Conservation (phyloP, 2,113 vertebrate species). For the Jaculus jaculus region DNA sequence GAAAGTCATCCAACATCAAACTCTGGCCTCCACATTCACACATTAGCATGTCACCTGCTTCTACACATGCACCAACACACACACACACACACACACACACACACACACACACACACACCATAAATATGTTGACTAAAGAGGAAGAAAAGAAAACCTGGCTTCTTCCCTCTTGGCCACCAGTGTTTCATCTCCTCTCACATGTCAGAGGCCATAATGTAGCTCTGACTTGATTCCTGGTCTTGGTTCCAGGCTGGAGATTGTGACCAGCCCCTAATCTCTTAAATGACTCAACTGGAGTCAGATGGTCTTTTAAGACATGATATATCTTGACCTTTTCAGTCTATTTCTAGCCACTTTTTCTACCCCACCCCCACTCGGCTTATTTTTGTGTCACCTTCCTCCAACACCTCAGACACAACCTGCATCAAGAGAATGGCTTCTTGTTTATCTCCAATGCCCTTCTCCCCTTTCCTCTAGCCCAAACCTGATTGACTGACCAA, state of each 20-base stretch:
- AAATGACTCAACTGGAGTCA: slow-evolving; percentile 1
- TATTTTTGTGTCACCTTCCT: slow-evolving; percentile 17
- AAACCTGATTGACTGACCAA: slow-evolving; percentile 13
- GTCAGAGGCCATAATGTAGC: accelerated
- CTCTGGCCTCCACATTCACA: too few species aligned
- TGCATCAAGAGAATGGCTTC: neutral
- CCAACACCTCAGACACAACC: slow-evolving; percentile 39
- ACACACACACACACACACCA: too few species aligned
- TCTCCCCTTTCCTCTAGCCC: neutral
- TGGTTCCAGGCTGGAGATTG: neutral
- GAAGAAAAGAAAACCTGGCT: neutral
- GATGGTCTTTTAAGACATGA: slow-evolving; percentile 5
- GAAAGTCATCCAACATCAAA: too few species aligned
- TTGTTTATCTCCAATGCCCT: slow-evolving; percentile 30
- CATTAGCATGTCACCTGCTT: too few species aligned
- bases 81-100: too few species aligned
- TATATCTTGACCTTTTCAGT: neutral
- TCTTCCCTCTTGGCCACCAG: neutral
- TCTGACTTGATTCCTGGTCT: neutral
- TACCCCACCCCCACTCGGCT: neutral
- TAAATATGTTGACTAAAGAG: too few species aligned
- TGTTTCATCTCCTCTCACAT: neutral
- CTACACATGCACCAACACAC: too few species aligned
- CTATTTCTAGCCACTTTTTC: neutral
- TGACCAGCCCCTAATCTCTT: neutral